Conservation (phyloP, 1,140 invertebrate genomes). For the Bursaphelenchus mucronatus region DNA sequence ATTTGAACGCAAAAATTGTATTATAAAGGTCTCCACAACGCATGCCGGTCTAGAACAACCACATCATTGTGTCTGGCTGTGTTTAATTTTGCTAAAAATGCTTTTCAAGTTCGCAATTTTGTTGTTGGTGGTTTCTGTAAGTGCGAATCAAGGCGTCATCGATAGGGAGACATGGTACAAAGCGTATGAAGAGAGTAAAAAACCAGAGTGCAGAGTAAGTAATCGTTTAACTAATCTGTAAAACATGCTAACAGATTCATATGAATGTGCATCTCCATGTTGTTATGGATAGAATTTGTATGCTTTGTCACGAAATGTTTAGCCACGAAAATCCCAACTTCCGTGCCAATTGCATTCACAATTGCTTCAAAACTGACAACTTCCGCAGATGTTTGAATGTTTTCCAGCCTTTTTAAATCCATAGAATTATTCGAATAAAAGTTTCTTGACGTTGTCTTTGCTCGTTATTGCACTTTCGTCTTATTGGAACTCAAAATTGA, state of each 20-base stretch:
- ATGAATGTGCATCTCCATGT: conserved; percentile 10
- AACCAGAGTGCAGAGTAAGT: not conserved
- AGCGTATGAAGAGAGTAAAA: not conserved
- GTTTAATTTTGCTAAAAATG: too few relatives aligned
- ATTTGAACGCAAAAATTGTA: too few relatives aligned
- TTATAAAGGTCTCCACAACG: too few relatives aligned
- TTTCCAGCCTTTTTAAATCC: conserved; percentile 7
- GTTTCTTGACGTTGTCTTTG: too few relatives aligned
- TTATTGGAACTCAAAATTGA: too few relatives aligned
- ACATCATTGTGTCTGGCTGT: too few relatives aligned
- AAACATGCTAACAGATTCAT: conserved; percentile 2
- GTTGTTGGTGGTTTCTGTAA: too few relatives aligned
- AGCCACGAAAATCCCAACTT: conserved; percentile 36
- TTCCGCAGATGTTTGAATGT: conserved; percentile 37
- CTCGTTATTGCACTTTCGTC: too few relatives aligned
- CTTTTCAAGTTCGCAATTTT: too few relatives aligned
- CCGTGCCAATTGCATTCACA: conserved; percentile 28
- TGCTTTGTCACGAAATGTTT: conserved; percentile 40
- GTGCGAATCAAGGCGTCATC: not conserved
- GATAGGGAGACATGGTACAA: not conserved
- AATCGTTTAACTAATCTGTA: not conserved
- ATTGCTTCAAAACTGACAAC: conserved; percentile 33
- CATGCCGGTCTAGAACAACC: too few relatives aligned
- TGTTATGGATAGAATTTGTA: conserved; percentile 18
- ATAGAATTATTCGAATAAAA: too few relatives aligned